phyloP scores from a whole-genome alignment of 2,888 invertebrate species.

The Standfussiana lucernea region DNA sequence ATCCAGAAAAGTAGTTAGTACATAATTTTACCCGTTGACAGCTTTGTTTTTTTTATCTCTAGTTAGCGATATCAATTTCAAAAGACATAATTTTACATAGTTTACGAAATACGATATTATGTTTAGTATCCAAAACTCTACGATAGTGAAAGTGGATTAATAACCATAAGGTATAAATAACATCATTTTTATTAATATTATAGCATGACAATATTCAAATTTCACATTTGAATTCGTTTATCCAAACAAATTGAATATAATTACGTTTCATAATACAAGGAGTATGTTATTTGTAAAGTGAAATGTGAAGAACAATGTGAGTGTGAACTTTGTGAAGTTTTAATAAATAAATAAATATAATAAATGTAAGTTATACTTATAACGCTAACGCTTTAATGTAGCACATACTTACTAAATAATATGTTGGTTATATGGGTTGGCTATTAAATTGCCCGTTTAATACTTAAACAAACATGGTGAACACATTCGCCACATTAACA shows the following conservation, averaged over 20 bases:
- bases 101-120: slow-evolving; percentile 19
- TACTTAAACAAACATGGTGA: not conserved
- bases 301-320: no score
- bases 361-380: no score
- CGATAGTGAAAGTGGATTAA: slow-evolving; percentile 57
- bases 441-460: not conserved
- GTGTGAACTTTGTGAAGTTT: no score
- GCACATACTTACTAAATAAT: no score
- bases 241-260: not conserved
- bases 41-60: not conserved
- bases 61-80: slow-evolving; percentile 11
- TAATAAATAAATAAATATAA: no score
- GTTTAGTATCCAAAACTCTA: slow-evolving; percentile 20
- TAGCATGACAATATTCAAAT: slow-evolving; percentile 52
- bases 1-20: not conserved
- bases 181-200: slow-evolving; percentile 47
- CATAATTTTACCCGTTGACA: not conserved
- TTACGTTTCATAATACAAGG: not conserved
- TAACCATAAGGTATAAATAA: slow-evolving; percentile 48
- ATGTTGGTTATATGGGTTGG: no score
- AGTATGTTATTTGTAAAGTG: not conserved
- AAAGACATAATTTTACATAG: not conserved
- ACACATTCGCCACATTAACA: not conserved
- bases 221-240: slow-evolving; percentile 39
- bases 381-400: no score